Base-by-base conservation (phyloP, 2,113 vertebrate genomes). In the Sturnus vulgaris region DNA sequence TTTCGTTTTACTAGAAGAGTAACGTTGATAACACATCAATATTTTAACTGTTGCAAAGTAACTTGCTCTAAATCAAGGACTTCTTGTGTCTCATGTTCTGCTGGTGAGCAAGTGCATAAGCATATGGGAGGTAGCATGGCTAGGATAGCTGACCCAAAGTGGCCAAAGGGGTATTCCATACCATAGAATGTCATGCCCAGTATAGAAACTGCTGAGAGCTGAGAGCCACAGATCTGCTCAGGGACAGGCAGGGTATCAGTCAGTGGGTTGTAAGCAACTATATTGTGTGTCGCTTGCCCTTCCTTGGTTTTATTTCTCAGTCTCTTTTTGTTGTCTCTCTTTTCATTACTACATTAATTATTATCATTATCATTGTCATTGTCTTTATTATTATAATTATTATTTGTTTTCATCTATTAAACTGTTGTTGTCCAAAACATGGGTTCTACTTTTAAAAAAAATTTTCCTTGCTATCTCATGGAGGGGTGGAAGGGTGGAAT, bases 21-120 rank as follows among this genome's bases (percentile, higher is more conserved):
- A 40, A 35, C 27, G 17, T 31, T 0, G 1, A 35, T 53, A 47
- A 66, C 21, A 40, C 33, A n/a, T 6, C 0, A 0, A 24, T 60
- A 30, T 47, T 66, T 80, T 66, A 53, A 27, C 9, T 40, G 25
- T 66, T 68, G 53, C 30, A 40, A 40, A 53, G 66, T 28, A 72
- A 52, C 40, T 85, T 80, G 11, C 25, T 25, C 25, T 66, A 33
- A 44, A 52, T n/a, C 46, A 53, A 73, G 35, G 82, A 23, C 12
- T 35, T 50, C 35, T 40, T 10, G 6, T 60, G 25, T 47, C 18
- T 30, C 25, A 28, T 53, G 21, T n/a, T 46, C 39, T 73, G 30
- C 25, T 71, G 61, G 27, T 9, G 11, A 60, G 46, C 5, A 60
- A 37, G 12, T 22, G 30, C 46, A 53, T 15, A 47, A 47, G 10